Percentiles rank a stretch among this genome's conserved stretches.
phyloP scores from a whole-genome alignment of 2,113 vertebrate genomes.

The Melospiza georgiana region DNA sequence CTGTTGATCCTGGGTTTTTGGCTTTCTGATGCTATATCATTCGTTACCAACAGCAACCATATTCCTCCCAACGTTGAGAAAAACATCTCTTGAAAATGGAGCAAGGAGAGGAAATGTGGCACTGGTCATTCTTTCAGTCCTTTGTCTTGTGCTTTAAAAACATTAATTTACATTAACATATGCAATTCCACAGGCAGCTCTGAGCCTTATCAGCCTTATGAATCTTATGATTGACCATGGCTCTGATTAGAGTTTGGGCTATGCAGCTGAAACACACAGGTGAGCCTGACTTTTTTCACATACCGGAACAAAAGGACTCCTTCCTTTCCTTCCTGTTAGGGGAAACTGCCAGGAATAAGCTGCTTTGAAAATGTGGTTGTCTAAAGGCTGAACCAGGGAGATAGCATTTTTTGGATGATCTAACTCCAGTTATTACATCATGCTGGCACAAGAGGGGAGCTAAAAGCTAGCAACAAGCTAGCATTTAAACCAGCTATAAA shows the following conservation, averaged over 20 bases:
- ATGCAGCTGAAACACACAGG: not conserved
- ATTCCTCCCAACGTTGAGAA: not conserved
- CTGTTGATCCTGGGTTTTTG: fast-evolving
- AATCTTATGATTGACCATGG: not conserved
- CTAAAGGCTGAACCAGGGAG: not conserved
- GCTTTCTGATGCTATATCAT: not conserved
- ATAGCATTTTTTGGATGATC: not conserved
- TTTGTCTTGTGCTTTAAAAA: not conserved
- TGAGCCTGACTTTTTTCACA: not conserved
- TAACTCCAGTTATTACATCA: not conserved
- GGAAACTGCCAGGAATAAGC: not conserved
- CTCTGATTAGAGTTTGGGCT: not conserved
- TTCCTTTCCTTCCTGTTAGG: not conserved
- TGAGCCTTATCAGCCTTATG: not conserved
- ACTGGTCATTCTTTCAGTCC: not conserved
- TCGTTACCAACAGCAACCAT: not conserved
- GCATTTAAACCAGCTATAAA: conserved; percentile 11
- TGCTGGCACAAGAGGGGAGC: not conserved
- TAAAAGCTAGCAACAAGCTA: not conserved
- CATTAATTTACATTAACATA: not conserved
- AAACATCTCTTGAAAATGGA: not conserved
- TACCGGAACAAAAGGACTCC: not conserved
- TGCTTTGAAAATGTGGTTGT: not conserved
- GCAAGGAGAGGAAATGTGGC: not conserved
- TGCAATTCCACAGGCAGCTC: not conserved